A percentile compares a stretch with the other conserved stretches of the same genome.
phyloP scores from a whole-genome alignment of 2,797 vertebrate genomes.

The Coccyzus lansbergi region DNA sequence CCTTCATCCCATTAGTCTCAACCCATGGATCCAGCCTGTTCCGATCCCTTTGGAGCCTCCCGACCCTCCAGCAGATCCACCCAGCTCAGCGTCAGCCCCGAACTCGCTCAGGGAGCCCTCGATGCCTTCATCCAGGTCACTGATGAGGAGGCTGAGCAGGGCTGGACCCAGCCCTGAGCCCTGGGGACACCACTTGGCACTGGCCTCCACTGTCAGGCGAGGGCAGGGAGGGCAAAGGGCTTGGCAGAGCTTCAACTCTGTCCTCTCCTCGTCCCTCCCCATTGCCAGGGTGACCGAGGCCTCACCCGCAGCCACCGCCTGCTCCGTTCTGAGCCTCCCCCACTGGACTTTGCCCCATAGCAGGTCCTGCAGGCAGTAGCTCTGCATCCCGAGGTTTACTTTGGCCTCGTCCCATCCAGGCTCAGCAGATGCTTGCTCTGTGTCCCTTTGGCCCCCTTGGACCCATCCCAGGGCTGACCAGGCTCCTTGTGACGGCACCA shows the following conservation, averaged over 20 bases:
- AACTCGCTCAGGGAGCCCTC: no score
- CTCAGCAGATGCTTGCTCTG: background rate
- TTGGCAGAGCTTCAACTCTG: background rate
- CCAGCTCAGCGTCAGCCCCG: no score
- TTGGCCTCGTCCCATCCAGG: background rate
- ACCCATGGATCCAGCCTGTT: no score
- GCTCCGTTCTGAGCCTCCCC: accelerated
- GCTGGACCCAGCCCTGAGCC: no score
- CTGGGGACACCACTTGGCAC: no score
- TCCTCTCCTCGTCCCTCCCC: no score
- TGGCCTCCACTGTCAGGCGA: accelerated
- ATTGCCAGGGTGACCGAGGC: background rate
- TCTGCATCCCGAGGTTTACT: accelerated
- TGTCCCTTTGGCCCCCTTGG: accelerated
- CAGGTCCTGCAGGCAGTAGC: accelerated
- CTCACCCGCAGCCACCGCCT: accelerated
- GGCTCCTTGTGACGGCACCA: accelerated
- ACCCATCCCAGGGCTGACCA: accelerated
- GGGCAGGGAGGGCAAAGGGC: background rate
- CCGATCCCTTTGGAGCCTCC: no score
- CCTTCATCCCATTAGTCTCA: no score
- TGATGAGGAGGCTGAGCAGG: no score
- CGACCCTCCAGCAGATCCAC: no score
- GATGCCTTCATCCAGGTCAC: no score
- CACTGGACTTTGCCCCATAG: accelerated